Evolutionary conservation across 1,140 invertebrate genomes (phyloP).

Genomic region (Thaumetopoea pityocampa): DNA sequence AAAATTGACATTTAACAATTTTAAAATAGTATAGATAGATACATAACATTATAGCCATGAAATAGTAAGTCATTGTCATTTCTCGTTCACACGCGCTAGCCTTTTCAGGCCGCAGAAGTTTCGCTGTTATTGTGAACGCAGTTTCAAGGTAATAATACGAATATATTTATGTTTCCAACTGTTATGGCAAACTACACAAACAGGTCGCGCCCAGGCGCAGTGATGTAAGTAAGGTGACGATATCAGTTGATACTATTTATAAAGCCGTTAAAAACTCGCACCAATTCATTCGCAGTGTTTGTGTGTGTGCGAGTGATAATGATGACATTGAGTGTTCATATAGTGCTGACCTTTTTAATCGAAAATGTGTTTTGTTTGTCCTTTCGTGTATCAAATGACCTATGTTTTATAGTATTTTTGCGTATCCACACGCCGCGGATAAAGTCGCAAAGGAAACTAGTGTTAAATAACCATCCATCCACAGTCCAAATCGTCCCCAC

Average conservation of each 20-base stretch:
- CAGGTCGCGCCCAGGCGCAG: constrained; percentile 31
- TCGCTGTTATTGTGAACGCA: constrained; percentile 9
- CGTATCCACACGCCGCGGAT: too few species aligned
- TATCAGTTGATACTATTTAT: constrained; percentile 40
- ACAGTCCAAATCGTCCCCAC: too few species aligned
- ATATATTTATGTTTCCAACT: constrained; percentile 25
- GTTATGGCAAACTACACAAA: constrained; percentile 37
- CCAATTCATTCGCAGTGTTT: constrained; percentile 14
- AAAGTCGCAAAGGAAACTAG: too few species aligned
- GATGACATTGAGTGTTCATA: constrained; percentile 31
- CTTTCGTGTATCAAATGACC: too few species aligned
- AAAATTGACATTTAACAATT: too few species aligned
- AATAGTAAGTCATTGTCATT: not conserved
- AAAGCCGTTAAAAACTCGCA: constrained; percentile 29
- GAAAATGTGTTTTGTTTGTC: too few species aligned
- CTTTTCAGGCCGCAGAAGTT: constrained; percentile 16
- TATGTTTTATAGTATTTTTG: too few species aligned
- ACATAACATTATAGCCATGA: too few species aligned
- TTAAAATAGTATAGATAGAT: too few species aligned
- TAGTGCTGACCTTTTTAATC: constrained; percentile 8
- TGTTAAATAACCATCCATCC: too few species aligned
- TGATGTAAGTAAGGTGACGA: constrained; percentile 48
- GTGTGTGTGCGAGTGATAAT: constrained; percentile 16
- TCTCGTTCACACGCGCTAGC: constrained; percentile 1
- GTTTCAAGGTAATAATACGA: constrained; percentile 22